A percentile compares a stretch with the other conserved stretches of the same genome.
Conservation (phyloP, 2,888 invertebrate genomes). For the Meganola albula region DNA sequence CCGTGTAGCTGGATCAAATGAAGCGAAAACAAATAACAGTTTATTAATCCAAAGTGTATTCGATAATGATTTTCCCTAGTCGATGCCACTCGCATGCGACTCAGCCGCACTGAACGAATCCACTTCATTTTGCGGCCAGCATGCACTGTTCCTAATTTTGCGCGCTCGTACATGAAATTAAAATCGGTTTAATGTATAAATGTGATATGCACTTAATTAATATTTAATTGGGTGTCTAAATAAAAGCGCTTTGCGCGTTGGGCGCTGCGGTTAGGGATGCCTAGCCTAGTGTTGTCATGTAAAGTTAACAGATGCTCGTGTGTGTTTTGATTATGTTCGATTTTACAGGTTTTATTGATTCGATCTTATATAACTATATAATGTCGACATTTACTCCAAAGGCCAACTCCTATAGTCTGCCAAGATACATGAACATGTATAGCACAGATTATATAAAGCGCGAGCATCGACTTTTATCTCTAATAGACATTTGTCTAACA, state of each 20-base stretch:
- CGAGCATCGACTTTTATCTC: too few relatives aligned
- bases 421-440: too few relatives aligned
- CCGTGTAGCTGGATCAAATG: too few relatives aligned
- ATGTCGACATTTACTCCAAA: too few relatives aligned
- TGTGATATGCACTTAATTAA: slow-evolving; percentile 75
- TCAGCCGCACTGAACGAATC: slow-evolving; percentile 44
- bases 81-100: slow-evolving; percentile 35
- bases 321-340: slow-evolving; percentile 9
- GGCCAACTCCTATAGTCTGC: too few relatives aligned
- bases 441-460: too few relatives aligned
- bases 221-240: slow-evolving; percentile 77
- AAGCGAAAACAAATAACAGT: slow-evolving; percentile 28
- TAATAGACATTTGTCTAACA: too few relatives aligned
- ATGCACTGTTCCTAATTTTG: slow-evolving; percentile 70
- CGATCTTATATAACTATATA: too few relatives aligned
- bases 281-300: slow-evolving; percentile 50
- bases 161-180: slow-evolving; percentile 73
- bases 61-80: slow-evolving; percentile 63
- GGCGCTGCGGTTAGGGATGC: slow-evolving; percentile 51
- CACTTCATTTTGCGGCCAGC: slow-evolving; percentile 73
- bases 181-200: slow-evolving; percentile 74
- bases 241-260: slow-evolving; percentile 57
- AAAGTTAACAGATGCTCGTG: slow-evolving; percentile 38
- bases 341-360: slow-evolving; percentile 2
- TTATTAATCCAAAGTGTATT: slow-evolving; percentile 54